Percentiles rank a stretch among this genome's conserved stretches.
Conservation (phyloP, 1,140 invertebrate genomes). For the Heterodera schachtii region DNA sequence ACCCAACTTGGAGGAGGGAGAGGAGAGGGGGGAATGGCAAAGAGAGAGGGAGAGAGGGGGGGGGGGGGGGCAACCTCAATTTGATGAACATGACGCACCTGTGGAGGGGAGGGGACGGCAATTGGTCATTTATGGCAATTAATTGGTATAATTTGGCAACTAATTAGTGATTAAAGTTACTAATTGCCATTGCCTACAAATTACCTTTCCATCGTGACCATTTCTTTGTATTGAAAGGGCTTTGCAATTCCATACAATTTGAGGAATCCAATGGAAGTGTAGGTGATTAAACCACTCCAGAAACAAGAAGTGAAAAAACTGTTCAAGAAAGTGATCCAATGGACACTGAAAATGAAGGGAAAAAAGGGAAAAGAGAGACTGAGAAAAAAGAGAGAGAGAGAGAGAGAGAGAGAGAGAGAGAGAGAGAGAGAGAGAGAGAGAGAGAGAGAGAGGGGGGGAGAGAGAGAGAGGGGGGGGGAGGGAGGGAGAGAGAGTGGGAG, state of each 20-base stretch:
- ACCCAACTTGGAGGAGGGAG: slow-evolving; percentile 29
- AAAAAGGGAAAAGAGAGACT: neutral
- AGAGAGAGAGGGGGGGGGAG: too few species aligned
- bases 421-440: too few species aligned
- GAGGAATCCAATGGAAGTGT: slow-evolving; percentile 49
- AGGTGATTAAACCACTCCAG: slow-evolving; percentile 56
- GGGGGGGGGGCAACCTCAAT: neutral
- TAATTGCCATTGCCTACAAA: neutral
- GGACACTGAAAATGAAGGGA: slow-evolving; percentile 35
- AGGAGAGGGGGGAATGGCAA: neutral
- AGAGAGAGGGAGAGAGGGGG: neutral
- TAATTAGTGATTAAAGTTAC: neutral
- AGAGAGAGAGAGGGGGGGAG: too few species aligned
- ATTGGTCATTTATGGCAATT: neutral
- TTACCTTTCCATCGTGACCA: slow-evolving; percentile 54
- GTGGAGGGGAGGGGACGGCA: neutral
- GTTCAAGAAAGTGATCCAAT: slow-evolving; percentile 49
- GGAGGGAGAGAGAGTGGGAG: too few species aligned
- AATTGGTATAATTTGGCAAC: neutral
- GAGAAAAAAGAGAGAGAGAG: too few species aligned
- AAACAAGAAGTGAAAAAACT: slow-evolving; percentile 52
- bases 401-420: too few species aligned
- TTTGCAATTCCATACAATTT: slow-evolving; percentile 56
- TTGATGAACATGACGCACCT: slow-evolving; percentile 1
- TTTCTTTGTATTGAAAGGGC: slow-evolving; percentile 53